A percentile compares a stretch with the other conserved stretches of the same genome.
Conservation (phyloP, 2,888 invertebrate genomes). For the Diadromus collaris region DNA sequence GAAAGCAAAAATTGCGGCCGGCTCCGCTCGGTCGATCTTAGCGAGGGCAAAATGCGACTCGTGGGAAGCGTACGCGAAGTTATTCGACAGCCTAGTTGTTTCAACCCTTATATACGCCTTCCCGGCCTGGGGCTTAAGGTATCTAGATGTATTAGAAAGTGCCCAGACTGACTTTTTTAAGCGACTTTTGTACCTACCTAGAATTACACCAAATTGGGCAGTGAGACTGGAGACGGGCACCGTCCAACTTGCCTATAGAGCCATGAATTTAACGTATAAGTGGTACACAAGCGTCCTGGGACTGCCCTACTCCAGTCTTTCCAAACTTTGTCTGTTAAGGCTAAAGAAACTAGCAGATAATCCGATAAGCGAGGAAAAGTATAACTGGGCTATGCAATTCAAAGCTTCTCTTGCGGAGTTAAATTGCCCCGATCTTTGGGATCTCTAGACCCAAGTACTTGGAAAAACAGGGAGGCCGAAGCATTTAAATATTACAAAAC, state of each 20-base stretch:
- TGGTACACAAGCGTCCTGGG: background rate
- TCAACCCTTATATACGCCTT: background rate
- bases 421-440: slow-evolving; percentile 3
- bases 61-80: background rate
- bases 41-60: too few species aligned
- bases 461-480: slow-evolving; percentile 4
- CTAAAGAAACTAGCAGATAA: background rate
- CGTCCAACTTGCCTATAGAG: background rate
- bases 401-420: background rate
- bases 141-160: too few species aligned
- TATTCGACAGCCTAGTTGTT: background rate
- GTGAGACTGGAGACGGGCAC: background rate
- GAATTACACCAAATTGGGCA: background rate
- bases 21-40: too few species aligned
- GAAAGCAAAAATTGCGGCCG: too few species aligned
- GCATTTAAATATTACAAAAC: background rate
- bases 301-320: background rate
- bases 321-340: background rate
- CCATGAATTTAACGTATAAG: background rate
- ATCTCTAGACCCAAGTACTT: background rate
- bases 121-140: background rate
- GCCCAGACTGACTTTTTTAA: background rate
- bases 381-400: slow-evolving; percentile 18
- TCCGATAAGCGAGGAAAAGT: background rate
- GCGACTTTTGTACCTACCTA: background rate